Evolutionary conservation across 2,113 vertebrate species (phyloP).

Genomic region (Sminthopsis crassicaudata): DNA sequence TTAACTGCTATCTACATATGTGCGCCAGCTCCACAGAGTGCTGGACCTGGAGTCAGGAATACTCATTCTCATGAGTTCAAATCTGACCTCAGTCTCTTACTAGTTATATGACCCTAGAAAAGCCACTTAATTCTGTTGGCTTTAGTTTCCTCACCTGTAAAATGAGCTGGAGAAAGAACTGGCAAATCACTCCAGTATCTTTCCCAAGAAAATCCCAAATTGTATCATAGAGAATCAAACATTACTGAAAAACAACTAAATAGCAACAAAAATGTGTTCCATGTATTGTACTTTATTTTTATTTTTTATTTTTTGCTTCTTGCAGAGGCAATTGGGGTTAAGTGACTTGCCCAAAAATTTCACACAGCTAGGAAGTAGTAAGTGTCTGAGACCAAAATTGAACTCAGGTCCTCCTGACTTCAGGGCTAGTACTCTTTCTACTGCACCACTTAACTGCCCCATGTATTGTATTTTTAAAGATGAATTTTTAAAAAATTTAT

Average conservation of each 20-base stretch:
- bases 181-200: neutral
- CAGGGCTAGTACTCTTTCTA: too few species aligned
- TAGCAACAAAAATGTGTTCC: neutral
- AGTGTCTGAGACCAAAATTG: too few species aligned
- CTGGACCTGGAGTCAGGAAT: neutral
- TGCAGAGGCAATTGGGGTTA: too few species aligned
- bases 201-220: neutral
- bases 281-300: neutral
- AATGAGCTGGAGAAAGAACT: neutral
- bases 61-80: neutral
- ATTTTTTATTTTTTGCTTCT: too few species aligned
- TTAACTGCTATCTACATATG: neutral
- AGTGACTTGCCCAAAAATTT: neutral
- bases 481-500: neutral
- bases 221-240: neutral
- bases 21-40: neutral
- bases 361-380: too few species aligned
- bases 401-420: too few species aligned
- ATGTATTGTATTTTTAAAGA: neutral
- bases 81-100: neutral
- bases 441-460: neutral
- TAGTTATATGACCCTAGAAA: neutral
- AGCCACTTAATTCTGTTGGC: neutral
- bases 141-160: neutral
- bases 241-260: neutral